Evolutionary conservation across 2,888 invertebrate species (phyloP).

Genomic region (Dryomyza anilis): DNA sequence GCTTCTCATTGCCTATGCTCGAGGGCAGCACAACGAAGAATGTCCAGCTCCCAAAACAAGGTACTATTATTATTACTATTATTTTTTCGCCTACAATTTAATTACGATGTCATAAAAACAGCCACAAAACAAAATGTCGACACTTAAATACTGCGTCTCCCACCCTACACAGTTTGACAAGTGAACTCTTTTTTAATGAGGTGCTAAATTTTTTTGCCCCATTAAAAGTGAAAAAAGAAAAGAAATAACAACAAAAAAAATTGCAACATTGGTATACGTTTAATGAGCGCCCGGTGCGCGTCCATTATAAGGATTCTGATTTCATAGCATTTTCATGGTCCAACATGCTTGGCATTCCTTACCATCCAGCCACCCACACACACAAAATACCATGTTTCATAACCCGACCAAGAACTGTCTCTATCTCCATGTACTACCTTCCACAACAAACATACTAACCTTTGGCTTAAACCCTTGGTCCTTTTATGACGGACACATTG

Average conservation of each 20-base stretch:
- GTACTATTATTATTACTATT: too few species aligned
- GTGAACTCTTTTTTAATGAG: conserved; percentile 56
- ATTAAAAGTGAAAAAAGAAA: too few species aligned
- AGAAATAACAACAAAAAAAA: too few species aligned
- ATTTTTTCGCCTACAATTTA: conserved; percentile 19
- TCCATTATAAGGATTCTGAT: conserved; percentile 24
- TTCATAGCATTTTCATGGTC: conserved; percentile 23
- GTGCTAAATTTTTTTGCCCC: conserved; percentile 44
- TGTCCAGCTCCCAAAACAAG: too few species aligned
- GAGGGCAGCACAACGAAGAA: too few species aligned
- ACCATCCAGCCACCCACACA: neutral
- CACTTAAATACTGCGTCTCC: conserved; percentile 29
- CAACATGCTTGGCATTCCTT: conserved; percentile 26
- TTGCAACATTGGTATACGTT: conserved; percentile 13
- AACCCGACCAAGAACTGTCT: too few species aligned
- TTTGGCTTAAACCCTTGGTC: too few species aligned
- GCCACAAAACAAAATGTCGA: conserved; percentile 40
- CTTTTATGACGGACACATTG: conserved; percentile 7
- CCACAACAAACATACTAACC: too few species aligned
- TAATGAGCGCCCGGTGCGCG: neutral
- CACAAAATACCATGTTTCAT: neutral
- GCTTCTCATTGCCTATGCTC: neutral
- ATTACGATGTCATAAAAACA: conserved; percentile 19
- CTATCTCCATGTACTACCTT: too few species aligned
- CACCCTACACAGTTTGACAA: conserved; percentile 35